Base-by-base conservation (phyloP, 2,113 vertebrate genomes). In the Myotis davidii region DNA sequence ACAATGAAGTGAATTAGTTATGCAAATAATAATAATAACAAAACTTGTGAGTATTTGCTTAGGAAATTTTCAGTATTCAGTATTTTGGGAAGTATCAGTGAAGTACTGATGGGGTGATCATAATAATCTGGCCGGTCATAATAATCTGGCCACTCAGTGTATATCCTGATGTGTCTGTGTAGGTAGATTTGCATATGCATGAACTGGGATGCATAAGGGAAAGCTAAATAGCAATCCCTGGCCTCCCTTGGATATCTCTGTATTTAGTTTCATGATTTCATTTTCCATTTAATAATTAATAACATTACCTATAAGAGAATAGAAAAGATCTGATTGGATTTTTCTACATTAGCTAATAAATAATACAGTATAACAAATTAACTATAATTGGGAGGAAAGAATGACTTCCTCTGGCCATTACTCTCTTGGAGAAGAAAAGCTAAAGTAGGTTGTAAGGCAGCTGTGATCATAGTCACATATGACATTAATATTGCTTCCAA, bases 271-370 rank as follows among this genome's bases (percentile, higher is more conserved):
- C 65, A 67, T 67, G 34, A 96, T 61, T 76, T 96, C 29, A 64
- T 85, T 65, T 52, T 77, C 78, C 48, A 65, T 54, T 96, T 67
- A 97, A 97, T 96, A 96, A 97, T 78, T 97, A 93, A 95, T 84
- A 73, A 20, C 50, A 48, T 94, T 95, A 94, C 39, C 50, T 90
- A 5, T 88, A 82, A 72, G 52, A 85, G 67, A 88, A 29, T 85
- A 82, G 59, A 59, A 91, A 88, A 48, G 52, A 93, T 96, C 13
- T 95, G 94, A 91, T 16, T 96, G 86, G 54, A 74, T 82, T 91
- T 84, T 93, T 87, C 72, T 61, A 70, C 10, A 3, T 95, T 84
- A n/a, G 10, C 64, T 96, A 91, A 96, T 96, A 97, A 96, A 96
- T 96, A 91, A 94, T 87, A 78, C 0, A 97, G 2, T 52, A 16